These are phyloP conservation scores for Parapristionchus giblindavisi DNA, from an alignment of 2,888 invertebrate species.

Conservation along the genomic window DNA sequence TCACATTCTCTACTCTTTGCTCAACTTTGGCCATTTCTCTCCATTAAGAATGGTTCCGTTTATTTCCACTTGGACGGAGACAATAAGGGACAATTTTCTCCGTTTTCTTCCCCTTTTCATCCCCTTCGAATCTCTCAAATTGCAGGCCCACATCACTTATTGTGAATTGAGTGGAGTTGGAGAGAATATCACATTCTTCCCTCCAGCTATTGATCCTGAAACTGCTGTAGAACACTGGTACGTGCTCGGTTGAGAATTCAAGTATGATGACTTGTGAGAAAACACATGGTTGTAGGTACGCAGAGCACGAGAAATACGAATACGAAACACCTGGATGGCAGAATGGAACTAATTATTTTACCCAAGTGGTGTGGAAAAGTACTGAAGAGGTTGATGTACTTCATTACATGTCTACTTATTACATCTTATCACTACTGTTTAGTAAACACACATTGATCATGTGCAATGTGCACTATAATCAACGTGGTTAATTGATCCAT, in stretches of 20 bases:
- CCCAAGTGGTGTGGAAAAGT: conserved; percentile 73
- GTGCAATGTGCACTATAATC: no score
- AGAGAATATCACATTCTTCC: conserved; percentile 69
- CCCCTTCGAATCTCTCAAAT: neutral
- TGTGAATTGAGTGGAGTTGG: conserved; percentile 64
- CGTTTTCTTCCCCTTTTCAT: neutral
- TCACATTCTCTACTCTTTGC: conserved; percentile 5
- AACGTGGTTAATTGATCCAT: neutral
- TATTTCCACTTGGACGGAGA: no score
- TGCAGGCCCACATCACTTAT: conserved; percentile 52
- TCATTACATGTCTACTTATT: no score
- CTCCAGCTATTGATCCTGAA: conserved; percentile 55
- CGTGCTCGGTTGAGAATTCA: no score
- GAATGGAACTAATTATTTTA: conserved; percentile 72
- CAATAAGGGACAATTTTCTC: conserved; percentile 15
- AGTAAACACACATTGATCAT: no score
- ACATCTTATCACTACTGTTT: no score
- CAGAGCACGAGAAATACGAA: conserved; percentile 66
- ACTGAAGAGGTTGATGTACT: conserved; percentile 68
- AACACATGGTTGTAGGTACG: conserved; percentile 54
- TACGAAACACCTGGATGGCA: conserved; percentile 69
- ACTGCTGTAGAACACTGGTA: conserved; percentile 39
- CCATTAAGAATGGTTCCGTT: conserved; percentile 17
- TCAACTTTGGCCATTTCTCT: conserved; percentile 3
- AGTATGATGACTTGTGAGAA: conserved; percentile 1